A percentile compares a stretch with the other conserved stretches of the same genome.
phyloP scores from a whole-genome alignment of 2,113 vertebrate species.

The Oxyura jamaicensis region DNA sequence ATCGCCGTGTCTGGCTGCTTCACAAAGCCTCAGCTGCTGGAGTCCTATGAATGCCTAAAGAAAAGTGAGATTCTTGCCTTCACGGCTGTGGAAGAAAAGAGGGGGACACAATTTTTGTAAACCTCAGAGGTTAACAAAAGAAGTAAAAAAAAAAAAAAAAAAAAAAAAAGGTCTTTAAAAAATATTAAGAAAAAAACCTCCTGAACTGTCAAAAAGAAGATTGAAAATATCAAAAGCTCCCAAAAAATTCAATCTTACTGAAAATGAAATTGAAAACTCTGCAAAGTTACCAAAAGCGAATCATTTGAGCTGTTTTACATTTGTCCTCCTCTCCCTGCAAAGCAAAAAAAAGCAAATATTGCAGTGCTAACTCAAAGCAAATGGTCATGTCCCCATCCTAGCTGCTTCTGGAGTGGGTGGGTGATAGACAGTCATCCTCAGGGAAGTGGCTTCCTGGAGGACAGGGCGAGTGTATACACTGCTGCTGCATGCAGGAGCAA shows the following conservation, averaged over 20 bases:
- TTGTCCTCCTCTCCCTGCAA: neutral
- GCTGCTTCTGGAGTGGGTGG: neutral
- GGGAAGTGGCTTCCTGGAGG: fast-evolving
- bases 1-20: slow-evolving; percentile 12
- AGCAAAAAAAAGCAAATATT: neutral
- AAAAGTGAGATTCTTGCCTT: slow-evolving; percentile 12
- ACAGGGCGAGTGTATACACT: fast-evolving
- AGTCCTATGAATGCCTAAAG: slow-evolving; percentile 14
- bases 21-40: slow-evolving; percentile 38
- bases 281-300: neutral
- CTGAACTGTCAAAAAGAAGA: neutral
- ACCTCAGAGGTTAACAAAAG: neutral
- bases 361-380: neutral
- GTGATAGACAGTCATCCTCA: fast-evolving
- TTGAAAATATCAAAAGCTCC: neutral
- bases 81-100: neutral
- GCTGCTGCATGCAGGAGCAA: neutral
- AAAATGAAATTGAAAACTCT: neutral
- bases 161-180: neutral
- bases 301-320: neutral
- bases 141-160: neutral
- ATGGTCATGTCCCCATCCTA: neutral
- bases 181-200: neutral
- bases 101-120: neutral
- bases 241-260: neutral